Conservation (phyloP, 92 coral and sea anemone genomes). For the Actinernus sp. region DNA sequence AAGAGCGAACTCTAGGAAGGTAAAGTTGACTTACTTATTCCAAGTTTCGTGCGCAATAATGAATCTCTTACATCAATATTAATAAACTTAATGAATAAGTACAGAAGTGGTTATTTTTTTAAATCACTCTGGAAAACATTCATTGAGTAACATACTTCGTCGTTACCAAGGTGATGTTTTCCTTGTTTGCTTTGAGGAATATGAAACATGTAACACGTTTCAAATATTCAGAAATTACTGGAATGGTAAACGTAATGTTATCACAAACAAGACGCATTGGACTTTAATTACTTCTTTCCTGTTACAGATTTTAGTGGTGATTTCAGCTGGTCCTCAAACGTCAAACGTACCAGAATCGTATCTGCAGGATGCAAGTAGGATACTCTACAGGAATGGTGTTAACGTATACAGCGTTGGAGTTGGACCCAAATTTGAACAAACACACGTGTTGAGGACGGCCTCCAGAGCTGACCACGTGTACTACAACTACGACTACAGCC, state of each 20-base stretch:
- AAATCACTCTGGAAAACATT: too few relatives aligned
- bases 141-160: too few relatives aligned
- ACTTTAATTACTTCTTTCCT: neutral
- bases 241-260: too few relatives aligned
- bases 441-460: constrained; percentile 49
- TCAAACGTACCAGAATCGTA: constrained; percentile 30
- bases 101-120: too few relatives aligned
- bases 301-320: constrained; percentile 49
- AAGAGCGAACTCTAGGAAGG: constrained; percentile 23
- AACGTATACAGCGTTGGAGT: constrained; percentile 66
- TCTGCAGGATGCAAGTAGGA: constrained; percentile 29
- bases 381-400: constrained; percentile 46
- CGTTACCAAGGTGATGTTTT: too few relatives aligned
- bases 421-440: constrained; percentile 46
- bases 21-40: too few relatives aligned
- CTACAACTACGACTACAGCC: constrained; percentile 25
- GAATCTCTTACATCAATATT: too few relatives aligned
- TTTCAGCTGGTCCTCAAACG: constrained; percentile 58
- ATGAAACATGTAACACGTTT: too few relatives aligned
- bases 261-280: neutral
- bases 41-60: too few relatives aligned
- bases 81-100: too few relatives aligned
- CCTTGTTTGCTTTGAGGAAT: too few relatives aligned
- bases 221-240: too few relatives aligned
- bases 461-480: constrained; percentile 47